A percentile compares a stretch with the other conserved stretches of the same genome.
These are phyloP conservation scores for Trachurus trachurus DNA, from an alignment of 2,797 vertebrate genomes.

Conservation along the genomic window DNA sequence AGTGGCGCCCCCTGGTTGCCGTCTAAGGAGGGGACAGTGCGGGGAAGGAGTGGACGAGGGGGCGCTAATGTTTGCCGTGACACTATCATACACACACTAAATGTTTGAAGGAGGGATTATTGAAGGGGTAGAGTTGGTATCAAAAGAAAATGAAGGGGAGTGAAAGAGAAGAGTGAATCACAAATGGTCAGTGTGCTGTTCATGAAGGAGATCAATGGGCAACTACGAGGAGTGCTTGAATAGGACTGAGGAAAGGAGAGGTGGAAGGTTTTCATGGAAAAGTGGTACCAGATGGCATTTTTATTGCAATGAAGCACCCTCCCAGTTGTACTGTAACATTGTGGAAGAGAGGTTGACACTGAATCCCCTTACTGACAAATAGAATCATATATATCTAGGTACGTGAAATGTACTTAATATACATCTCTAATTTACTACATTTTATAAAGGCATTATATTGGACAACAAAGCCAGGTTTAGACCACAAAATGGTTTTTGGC, in stretches of 20 bases:
- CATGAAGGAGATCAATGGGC: conserved; percentile 41
- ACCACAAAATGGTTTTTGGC: conserved; percentile 23
- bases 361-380: neutral
- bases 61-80: conserved; percentile 53
- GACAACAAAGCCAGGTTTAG: conserved; percentile 33
- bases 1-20: conserved; percentile 63
- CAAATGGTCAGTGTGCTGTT: conserved; percentile 58
- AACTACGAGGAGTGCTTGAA: conserved; percentile 14
- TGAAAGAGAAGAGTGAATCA: conserved; percentile 70
- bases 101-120: conserved; percentile 38
- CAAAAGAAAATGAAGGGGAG: conserved; percentile 45
- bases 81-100: conserved; percentile 65
- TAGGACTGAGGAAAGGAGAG: conserved; percentile 22
- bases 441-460: conserved; percentile 38
- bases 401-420: conserved; percentile 29
- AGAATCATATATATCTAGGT: neutral
- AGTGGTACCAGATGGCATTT: conserved; percentile 14
- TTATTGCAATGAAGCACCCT: neutral
- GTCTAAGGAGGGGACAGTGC: conserved; percentile 71
- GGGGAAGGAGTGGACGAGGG: conserved; percentile 58
- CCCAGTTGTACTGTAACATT: conserved; percentile 17
- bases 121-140: conserved; percentile 30
- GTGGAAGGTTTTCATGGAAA: conserved; percentile 29
- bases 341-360: conserved; percentile 13
- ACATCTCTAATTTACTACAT: conserved; percentile 22